These are phyloP conservation scores for Rhopilema esculentum DNA, from an alignment of 30 jellyfish, hydroid and myxozoan genomes.

Conservation along the genomic window DNA sequence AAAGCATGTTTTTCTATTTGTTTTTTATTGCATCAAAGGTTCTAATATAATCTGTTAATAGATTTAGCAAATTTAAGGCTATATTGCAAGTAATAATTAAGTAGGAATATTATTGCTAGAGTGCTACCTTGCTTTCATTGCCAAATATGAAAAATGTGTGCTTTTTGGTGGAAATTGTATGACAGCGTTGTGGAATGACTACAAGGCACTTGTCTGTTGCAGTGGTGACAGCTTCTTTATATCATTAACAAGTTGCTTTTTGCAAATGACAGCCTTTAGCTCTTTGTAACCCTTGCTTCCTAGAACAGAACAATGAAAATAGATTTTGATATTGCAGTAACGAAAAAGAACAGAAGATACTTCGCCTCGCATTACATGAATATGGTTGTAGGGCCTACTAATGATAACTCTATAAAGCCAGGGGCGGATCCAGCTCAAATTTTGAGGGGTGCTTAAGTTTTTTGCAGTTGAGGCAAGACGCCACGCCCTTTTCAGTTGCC, in stretches of 20 bases:
- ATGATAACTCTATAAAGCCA: background rate
- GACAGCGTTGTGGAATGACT: constrained; percentile 41
- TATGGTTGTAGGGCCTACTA: background rate
- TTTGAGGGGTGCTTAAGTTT: no score
- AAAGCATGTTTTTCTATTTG: background rate
- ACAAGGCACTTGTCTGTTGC: constrained; percentile 46
- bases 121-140: constrained; percentile 53
- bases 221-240: constrained; percentile 41
- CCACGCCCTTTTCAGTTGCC: no score
- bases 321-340: background rate
- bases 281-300: constrained; percentile 55
- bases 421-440: no score
- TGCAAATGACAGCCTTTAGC: constrained; percentile 14
- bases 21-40: background rate
- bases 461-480: no score
- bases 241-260: constrained; percentile 29
- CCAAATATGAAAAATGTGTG: constrained; percentile 31
- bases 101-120: background rate
- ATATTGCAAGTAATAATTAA: background rate
- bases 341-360: background rate
- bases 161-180: constrained; percentile 39
- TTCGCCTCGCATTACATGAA: background rate
- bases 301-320: background rate
- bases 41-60: background rate
- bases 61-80: background rate